Evolutionary conservation across 1,140 invertebrate genomes (phyloP).

Genomic region (Bombus superbus): DNA sequence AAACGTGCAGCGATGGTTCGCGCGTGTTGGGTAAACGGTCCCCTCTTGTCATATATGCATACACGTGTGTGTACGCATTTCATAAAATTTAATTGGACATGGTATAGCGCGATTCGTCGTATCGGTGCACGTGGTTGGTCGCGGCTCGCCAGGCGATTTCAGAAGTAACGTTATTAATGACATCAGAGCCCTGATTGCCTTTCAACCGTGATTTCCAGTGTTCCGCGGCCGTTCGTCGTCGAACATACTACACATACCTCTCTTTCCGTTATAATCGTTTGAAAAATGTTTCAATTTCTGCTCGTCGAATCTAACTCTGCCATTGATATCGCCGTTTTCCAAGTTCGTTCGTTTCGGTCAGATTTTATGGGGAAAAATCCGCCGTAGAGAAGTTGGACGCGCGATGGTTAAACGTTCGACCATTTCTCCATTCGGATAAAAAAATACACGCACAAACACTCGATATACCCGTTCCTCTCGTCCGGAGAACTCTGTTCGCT

Average conservation of each 20-base stretch:
- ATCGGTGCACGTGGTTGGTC: conserved; percentile 36
- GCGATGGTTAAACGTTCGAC: conserved; percentile 2
- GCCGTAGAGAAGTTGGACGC: conserved; percentile 19
- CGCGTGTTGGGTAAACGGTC: background rate
- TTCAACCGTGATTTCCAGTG: conserved; percentile 51
- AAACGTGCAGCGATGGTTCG: background rate
- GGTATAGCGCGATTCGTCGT: conserved; percentile 51
- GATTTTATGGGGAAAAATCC: background rate
- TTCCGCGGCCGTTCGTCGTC: background rate
- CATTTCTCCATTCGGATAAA: background rate
- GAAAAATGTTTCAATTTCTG: conserved; percentile 71
- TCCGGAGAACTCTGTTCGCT: conserved; percentile 1
- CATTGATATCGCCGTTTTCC: conserved; percentile 32
- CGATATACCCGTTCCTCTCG: background rate
- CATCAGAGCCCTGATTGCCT: conserved; percentile 68
- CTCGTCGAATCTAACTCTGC: conserved; percentile 43
- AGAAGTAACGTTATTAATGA: conserved; percentile 71
- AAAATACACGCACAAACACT: background rate
- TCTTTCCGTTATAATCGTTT: conserved; percentile 50
- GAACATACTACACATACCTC: background rate
- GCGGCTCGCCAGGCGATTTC: conserved; percentile 33
- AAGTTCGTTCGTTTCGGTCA: background rate
- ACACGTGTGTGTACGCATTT: conserved; percentile 20
- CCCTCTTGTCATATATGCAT: too few species aligned
- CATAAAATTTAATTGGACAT: conserved; percentile 74